Conservation (phyloP, 2,888 invertebrate species). For the Melikaiella ostensackeni region DNA sequence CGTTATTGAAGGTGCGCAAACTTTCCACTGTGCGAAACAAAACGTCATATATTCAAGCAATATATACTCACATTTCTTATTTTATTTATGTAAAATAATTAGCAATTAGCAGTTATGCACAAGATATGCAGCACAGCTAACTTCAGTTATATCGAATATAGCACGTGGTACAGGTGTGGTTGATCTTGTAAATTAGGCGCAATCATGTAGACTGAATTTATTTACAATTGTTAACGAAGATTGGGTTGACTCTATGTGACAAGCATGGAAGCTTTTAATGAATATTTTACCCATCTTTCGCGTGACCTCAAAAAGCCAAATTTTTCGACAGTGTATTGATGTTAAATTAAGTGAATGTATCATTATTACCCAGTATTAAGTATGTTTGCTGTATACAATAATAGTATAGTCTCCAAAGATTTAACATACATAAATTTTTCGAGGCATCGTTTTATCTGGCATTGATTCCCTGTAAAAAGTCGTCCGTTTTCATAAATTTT, state of each 20-base stretch:
- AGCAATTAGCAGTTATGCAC: slow-evolving; percentile 45
- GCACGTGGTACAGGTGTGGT: slow-evolving; percentile 58
- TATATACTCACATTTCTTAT: slow-evolving; percentile 7
- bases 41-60: neutral
- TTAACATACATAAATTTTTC: neutral
- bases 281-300: neutral
- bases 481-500: slow-evolving; percentile 6
- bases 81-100: slow-evolving; percentile 17
- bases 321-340: slow-evolving; percentile 8
- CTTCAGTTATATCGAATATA: slow-evolving; percentile 58
- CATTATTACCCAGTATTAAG: slow-evolving; percentile 24
- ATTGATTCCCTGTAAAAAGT: slow-evolving; percentile 17
- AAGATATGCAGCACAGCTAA: slow-evolving; percentile 48
- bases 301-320: neutral
- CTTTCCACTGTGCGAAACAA: neutral
- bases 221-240: slow-evolving; percentile 12
- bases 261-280: slow-evolving; percentile 2
- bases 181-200: slow-evolving; percentile 20
- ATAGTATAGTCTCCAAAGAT: neutral
- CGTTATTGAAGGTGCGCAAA: slow-evolving; percentile 24
- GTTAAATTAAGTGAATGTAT: neutral
- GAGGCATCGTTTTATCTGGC: neutral
- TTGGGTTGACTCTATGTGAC: neutral
- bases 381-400: slow-evolving; percentile 6
- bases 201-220: slow-evolving; percentile 35